A percentile compares a stretch with the other conserved stretches of the same genome.
phyloP scores from a whole-genome alignment of 2,797 vertebrate species.

The Vireo griseus region DNA sequence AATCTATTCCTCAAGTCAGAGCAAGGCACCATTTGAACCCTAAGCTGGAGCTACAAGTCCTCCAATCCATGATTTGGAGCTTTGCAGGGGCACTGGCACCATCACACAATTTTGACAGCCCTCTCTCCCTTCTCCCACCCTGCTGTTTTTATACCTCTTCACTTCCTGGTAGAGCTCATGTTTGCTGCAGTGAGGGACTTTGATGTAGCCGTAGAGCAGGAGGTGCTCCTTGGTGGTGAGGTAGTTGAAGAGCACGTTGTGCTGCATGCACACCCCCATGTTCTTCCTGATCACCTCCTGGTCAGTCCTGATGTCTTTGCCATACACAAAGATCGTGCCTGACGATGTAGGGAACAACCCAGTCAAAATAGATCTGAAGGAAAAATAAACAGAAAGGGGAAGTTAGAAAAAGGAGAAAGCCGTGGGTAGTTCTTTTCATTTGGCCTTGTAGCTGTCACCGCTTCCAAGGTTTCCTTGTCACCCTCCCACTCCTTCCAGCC shows the following conservation, averaged over 20 bases:
- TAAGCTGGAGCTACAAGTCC: not conserved
- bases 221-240: constrained; percentile 93
- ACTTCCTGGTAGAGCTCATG: constrained; percentile 85
- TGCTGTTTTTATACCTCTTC: constrained; percentile 75
- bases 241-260: constrained; percentile 91
- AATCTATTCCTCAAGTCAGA: not conserved
- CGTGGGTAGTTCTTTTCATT: not conserved
- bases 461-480: not conserved
- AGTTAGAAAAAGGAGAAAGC: not conserved
- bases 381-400: not conserved
- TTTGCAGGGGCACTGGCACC: not conserved
- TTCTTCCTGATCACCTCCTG: constrained; percentile 81
- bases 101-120: not conserved
- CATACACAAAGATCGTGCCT: constrained; percentile 89
- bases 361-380: constrained; percentile 90
- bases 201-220: constrained; percentile 91
- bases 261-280: constrained; percentile 97
- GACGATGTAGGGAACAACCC: constrained; percentile 87
- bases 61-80: not conserved
- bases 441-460: not conserved
- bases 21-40: not conserved
- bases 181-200: constrained; percentile 87
- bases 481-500: not conserved
- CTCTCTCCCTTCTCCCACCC: not conserved
- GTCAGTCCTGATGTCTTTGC: constrained; percentile 84